Evolutionary conservation across 1,140 invertebrate species (phyloP), one percentile per base, ranked within the genome.

Genomic region (Samia ricini): DNA sequence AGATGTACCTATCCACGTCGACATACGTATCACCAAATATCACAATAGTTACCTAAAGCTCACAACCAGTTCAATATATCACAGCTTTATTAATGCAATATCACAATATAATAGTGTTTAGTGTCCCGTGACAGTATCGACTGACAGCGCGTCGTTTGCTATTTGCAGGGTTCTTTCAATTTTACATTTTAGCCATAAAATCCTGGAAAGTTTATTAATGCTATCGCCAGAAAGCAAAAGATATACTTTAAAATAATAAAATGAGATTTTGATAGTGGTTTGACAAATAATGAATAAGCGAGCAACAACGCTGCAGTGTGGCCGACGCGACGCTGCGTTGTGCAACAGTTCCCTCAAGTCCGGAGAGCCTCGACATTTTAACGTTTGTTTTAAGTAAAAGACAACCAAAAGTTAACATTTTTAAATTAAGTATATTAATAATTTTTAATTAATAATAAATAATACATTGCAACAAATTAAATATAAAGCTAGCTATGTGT

Each of bases 371-470:
- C 82, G 75, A 81, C 78, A 83, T 85, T 87, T n/a, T 80, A 83
- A 86, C 76, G 72, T 89, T 82, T 80, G 87, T 80, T 60, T 85
- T 85, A 86, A 86, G 83, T 82, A 83, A 85, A 85, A 88, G 80
- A 83, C 88, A 90, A 90, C 88, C 88, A 90, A 90, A 90, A 88
- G 88, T 87, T 90, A 90, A 90, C 81, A 80, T 90, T 90, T 88
- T 85, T 73, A 88, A 88, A 88, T 87, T 82, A 83, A 86, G 81
- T 90, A 90, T 88, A 86, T 88, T 86, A 87, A 88, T 90, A 90
- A 77, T 85, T 83, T 86, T 71, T 72, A 70, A 72, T 64, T 85
- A 81, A 84, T 76, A 82, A 84, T 83, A 81, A 81, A 84, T 81
- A 85, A 85, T 87, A 88, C 78, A 86, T 81, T 90, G 88, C 86